Evolutionary conservation across 2,113 vertebrate genomes (phyloP).

Genomic region (Odocoileus virginianus): DNA sequence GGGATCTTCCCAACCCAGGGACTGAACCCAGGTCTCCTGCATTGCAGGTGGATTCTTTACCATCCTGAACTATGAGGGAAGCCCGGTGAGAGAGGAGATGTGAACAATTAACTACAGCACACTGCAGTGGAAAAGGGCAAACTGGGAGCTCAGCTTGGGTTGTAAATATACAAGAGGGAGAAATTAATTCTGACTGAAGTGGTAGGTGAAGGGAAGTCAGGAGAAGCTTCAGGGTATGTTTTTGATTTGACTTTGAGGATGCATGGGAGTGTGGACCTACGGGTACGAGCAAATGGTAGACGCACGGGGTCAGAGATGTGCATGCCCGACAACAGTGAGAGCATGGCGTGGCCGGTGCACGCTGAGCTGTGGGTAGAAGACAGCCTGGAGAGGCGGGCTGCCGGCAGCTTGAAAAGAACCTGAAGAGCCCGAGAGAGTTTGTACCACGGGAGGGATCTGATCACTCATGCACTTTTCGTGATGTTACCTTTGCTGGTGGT

Average conservation of each 20-base stretch:
- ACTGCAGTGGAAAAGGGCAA: background rate
- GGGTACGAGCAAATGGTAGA: background rate
- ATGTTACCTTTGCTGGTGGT: background rate
- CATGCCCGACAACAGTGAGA: background rate
- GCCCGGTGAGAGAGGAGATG: background rate
- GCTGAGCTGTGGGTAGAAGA: background rate
- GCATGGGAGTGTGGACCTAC: background rate
- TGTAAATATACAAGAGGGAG: background rate
- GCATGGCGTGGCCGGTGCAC: rapidly evolving
- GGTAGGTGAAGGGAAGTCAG: background rate
- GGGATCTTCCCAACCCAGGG: background rate
- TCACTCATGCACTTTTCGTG: background rate
- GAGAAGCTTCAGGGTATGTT: background rate
- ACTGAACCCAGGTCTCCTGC: background rate
- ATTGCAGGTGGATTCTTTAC: background rate
- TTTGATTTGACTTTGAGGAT: background rate
- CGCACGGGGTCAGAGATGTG: background rate
- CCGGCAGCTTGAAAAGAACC: background rate
- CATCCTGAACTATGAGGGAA: background rate
- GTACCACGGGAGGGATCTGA: background rate
- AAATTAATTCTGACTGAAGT: background rate
- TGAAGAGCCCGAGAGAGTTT: background rate
- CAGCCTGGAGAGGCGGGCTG: background rate
- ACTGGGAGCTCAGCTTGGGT: background rate
- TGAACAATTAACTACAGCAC: too few relatives aligned